Conservation (phyloP, 2,888 invertebrate genomes). For the Tenthredo scrophulariae region DNA sequence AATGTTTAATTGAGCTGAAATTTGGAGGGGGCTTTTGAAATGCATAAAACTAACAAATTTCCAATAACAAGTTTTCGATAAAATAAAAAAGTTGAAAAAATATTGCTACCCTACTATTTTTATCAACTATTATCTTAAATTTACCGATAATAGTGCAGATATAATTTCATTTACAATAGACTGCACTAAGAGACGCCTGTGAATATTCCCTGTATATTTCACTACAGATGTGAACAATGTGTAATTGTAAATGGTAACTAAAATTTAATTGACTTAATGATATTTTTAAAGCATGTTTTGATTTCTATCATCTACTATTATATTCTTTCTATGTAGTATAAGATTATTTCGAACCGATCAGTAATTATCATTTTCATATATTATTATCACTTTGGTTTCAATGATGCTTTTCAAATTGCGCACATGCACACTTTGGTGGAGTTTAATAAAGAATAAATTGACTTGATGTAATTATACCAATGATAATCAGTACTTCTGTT, state of each 20-base stretch:
- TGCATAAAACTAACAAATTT: not conserved
- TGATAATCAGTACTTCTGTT: not conserved
- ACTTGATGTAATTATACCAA: conserved; percentile 33
- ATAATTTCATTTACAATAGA: not conserved
- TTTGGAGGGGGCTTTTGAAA: too few relatives aligned
- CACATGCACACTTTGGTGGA: conserved; percentile 26
- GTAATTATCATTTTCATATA: not conserved
- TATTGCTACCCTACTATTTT: not conserved
- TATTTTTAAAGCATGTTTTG: conserved; percentile 6
- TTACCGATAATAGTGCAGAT: not conserved
- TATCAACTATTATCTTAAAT: not conserved
- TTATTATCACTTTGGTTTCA: not conserved
- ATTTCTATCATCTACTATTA: not conserved
- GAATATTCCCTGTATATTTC: not conserved
- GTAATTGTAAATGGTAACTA: conserved; percentile 1
- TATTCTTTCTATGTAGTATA: not conserved
- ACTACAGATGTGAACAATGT: not conserved
- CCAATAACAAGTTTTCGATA: not conserved
- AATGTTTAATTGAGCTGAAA: too few relatives aligned
- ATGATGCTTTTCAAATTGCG: not conserved
- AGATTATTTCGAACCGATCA: not conserved
- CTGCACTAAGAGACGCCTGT: not conserved
- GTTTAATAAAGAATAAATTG: conserved; percentile 6
- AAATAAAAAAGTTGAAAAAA: not conserved
- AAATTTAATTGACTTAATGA: not conserved